Evolutionary conservation across 2,113 vertebrate species (phyloP).

Genomic region (Albula glossodonta): DNA sequence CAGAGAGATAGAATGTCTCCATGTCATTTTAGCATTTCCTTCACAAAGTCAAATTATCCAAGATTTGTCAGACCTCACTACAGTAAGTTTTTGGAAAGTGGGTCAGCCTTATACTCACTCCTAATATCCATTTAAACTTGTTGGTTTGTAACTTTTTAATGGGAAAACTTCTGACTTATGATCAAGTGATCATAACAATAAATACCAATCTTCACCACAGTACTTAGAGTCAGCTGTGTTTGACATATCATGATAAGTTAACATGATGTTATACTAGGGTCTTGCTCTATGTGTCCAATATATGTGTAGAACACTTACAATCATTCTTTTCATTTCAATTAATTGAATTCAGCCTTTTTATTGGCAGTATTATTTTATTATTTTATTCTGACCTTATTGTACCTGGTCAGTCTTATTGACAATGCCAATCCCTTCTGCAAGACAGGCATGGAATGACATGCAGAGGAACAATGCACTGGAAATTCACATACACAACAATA

Average conservation of each 20-base stretch:
- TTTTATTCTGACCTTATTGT: too few species aligned
- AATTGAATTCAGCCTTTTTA: too few species aligned
- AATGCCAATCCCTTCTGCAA: too few species aligned
- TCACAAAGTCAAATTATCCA: slow-evolving; percentile 16
- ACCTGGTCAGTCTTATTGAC: too few species aligned
- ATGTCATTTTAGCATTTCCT: neutral
- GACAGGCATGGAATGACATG: too few species aligned
- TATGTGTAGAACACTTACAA: too few species aligned
- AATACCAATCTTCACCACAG: neutral
- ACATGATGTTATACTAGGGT: too few species aligned
- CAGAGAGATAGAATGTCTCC: neutral
- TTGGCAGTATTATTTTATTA: too few species aligned
- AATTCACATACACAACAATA: too few species aligned
- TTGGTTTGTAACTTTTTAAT: neutral
- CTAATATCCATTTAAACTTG: neutral
- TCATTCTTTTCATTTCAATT: too few species aligned
- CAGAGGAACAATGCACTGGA: too few species aligned
- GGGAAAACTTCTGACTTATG: slow-evolving; percentile 15
- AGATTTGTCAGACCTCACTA: slow-evolving; percentile 27
- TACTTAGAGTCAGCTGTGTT: neutral
- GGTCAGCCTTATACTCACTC: slow-evolving; percentile 20
- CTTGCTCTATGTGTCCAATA: too few species aligned
- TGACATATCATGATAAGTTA: neutral
- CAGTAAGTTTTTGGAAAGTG: slow-evolving; percentile 24
- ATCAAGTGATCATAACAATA: slow-evolving; percentile 12